Evolutionary conservation across 2,888 invertebrate species (phyloP).

Genomic region (Eupithecia insigniata): DNA sequence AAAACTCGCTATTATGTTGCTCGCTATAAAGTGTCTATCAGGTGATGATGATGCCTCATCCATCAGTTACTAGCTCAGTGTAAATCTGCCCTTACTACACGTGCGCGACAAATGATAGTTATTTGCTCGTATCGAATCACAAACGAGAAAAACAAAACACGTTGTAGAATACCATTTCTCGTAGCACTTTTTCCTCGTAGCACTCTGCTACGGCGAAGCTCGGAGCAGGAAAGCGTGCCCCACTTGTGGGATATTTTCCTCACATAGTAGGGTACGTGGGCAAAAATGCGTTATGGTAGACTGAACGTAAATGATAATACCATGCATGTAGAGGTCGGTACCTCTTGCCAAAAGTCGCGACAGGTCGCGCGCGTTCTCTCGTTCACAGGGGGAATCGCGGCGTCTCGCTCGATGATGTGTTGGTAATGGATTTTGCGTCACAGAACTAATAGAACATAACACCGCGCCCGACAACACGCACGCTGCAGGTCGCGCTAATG

Average conservation of each 20-base stretch:
- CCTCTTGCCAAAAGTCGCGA: no score
- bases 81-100: conserved; percentile 11
- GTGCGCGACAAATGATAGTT: conserved; percentile 1
- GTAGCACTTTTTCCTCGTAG: conserved; percentile 11
- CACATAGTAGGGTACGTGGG: not conserved
- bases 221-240: conserved; percentile 14
- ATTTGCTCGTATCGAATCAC: not conserved
- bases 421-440: no score
- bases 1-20: no score
- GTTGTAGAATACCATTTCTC: not conserved
- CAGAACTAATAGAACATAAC: no score
- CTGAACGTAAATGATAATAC: no score
- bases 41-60: not conserved
- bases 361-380: no score
- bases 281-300: not conserved
- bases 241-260: not conserved
- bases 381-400: no score
- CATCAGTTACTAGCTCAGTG: not conserved
- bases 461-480: no score
- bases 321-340: no score
- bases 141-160: conserved; percentile 4
- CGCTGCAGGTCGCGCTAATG: no score
- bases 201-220: conserved; percentile 29
- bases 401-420: no score
- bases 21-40: no score